A percentile compares a stretch with the other conserved stretches of the same genome.
phyloP scores from a whole-genome alignment of 64 coral and sea anemone species.

The Exaiptasia diaphana region DNA sequence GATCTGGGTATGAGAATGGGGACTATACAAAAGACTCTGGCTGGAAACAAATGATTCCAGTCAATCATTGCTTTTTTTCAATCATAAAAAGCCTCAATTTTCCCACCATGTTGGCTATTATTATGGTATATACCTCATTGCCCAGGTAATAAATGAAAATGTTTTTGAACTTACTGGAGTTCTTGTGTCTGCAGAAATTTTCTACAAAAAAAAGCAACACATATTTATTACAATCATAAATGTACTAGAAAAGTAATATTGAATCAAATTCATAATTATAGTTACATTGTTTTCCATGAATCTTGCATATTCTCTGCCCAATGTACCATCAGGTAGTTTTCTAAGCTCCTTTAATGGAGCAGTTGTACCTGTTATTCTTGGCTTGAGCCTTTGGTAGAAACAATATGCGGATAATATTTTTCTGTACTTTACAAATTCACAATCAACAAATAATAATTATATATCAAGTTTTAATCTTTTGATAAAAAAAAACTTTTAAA shows the following conservation, averaged over 20 bases:
- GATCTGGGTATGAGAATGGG: too few species aligned
- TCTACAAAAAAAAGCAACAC: neutral
- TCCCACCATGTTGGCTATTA: too few species aligned
- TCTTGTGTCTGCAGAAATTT: constrained; percentile 32
- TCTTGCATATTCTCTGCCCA: constrained; percentile 93
- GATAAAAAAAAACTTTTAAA: too few species aligned
- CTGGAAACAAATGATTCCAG: too few species aligned
- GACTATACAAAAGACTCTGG: too few species aligned
- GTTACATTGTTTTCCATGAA: constrained; percentile 80
- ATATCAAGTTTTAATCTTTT: too few species aligned
- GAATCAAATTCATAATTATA: neutral
- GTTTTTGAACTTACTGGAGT: constrained; percentile 34
- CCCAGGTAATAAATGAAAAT: too few species aligned
- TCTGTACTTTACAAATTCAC: neutral
- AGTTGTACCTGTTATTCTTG: constrained; percentile 57
- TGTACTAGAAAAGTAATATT: neutral
- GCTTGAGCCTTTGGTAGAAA: constrained; percentile 32
- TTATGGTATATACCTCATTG: too few species aligned
- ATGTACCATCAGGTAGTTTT: constrained; percentile 72
- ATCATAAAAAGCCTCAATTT: too few species aligned
- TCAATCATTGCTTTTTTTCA: too few species aligned
- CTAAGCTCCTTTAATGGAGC: constrained; percentile 51
- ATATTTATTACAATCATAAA: neutral
- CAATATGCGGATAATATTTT: neutral
- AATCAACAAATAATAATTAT: too few species aligned